phyloP scores from a whole-genome alignment of 1,140 invertebrate species.

The Brachionus rotundiformis region DNA sequence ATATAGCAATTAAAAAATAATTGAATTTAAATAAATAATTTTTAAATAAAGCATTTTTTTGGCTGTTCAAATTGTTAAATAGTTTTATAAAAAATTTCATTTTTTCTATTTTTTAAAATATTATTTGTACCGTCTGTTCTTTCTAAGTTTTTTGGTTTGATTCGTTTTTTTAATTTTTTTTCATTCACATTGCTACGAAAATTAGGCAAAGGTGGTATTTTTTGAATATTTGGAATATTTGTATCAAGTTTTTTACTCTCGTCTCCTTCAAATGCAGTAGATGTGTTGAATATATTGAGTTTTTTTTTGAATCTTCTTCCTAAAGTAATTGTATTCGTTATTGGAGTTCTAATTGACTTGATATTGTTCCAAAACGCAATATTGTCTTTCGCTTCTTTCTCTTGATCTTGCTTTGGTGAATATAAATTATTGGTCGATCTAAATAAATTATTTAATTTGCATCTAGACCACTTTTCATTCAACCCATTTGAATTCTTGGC shows the following conservation, averaged over 20 bases:
- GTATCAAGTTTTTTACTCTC: not conserved
- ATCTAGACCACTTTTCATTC: not conserved
- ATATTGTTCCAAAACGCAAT: conserved; percentile 3
- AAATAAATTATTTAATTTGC: not conserved
- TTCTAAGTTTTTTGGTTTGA: not conserved
- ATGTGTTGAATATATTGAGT: conserved; percentile 1
- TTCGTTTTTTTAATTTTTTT: not conserved
- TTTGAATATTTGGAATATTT: not conserved
- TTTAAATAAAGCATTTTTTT: too few relatives aligned
- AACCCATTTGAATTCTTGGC: not conserved
- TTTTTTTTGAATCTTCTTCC: conserved; percentile 46
- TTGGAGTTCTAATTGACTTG: not conserved
- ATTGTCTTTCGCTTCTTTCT: not conserved
- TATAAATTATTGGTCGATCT: conserved; percentile 5
- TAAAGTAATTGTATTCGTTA: conserved; percentile 31
- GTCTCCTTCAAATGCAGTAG: not conserved
- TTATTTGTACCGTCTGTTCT: not conserved
- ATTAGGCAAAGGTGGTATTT: conserved; percentile 10
- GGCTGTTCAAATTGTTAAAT: not conserved
- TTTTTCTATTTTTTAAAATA: conserved; percentile 1
- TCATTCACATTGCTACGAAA: not conserved
- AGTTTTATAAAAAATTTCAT: conserved; percentile 22
- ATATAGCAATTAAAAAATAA: not conserved
- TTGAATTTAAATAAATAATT: not conserved
- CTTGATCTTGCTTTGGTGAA: not conserved